Conservation (phyloP, 2,888 invertebrate species). For the Petrolisthes manimaculis region DNA sequence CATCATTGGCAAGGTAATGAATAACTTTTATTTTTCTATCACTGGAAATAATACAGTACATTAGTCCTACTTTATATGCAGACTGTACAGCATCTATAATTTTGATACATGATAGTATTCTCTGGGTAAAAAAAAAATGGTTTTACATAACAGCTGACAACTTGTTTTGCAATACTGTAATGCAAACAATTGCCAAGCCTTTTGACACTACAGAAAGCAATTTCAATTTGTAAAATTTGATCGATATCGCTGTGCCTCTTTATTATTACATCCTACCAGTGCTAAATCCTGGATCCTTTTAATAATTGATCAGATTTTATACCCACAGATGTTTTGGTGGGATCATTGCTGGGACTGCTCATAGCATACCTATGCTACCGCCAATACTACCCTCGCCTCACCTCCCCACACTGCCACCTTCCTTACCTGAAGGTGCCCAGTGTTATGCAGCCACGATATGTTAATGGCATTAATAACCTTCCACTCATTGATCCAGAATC, state of each 20-base stretch:
- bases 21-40: no score
- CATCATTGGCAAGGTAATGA: slow-evolving; percentile 88
- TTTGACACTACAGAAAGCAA: no score
- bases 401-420: slow-evolving; percentile 55
- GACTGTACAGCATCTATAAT: no score
- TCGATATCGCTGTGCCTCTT: neutral
- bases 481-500: slow-evolving; percentile 44
- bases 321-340: slow-evolving; percentile 79
- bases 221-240: no score
- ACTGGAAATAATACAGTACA: no score
- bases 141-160: no score
- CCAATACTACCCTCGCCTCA: slow-evolving; percentile 75
- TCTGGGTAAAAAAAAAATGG: no score
- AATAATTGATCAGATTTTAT: neutral
- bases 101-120: no score
- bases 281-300: neutral
- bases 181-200: no score
- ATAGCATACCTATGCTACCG: slow-evolving; percentile 79
- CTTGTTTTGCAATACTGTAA: no score
- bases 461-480: slow-evolving; percentile 6
- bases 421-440: slow-evolving; percentile 49
- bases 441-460: slow-evolving; percentile 6
- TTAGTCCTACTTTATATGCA: no score
- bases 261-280: neutral
- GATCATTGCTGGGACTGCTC: slow-evolving; percentile 78